Base-by-base conservation (phyloP, 1,140 invertebrate genomes). In the Gonioctena quinquepunctata region DNA sequence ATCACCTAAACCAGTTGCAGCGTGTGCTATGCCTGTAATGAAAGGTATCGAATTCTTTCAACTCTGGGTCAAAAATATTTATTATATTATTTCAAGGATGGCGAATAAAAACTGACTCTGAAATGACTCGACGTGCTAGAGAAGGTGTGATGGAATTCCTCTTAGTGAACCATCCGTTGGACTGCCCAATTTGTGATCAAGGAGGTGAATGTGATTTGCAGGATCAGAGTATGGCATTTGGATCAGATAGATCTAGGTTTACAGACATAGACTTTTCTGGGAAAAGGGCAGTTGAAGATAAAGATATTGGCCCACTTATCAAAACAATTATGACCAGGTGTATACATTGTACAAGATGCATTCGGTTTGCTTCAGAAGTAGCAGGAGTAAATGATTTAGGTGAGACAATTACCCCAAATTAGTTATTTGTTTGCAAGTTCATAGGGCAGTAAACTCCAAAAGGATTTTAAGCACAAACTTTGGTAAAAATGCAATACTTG, bases 281-380 rank as follows among this genome's bases (percentile, higher is more conserved):
- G 27, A 99, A 99, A 86, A 88, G 97, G 77, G 97, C 98, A 78
- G 97, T 99, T 1, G 98, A 99, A 86, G 98, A 99, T 83, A 99
- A 99, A 85, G 95, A 99, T 86, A 92, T 99, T 76, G 98, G 98
- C 2, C 98, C 98, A 13, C 84, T 99, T 27, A 92, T 99, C 1
- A 99, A 99, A 84, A 99, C 98, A 1, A 93, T 98, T n/a, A 99
- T 99, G 98, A 99, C 97, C 0, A 89, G 98, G 62, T 99, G 98
- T 84, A 99, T 99, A 82, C 98, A 99, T 82, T 99, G 98, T 83
- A 99, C 98, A 0, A 88, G 98, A 18, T 99, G 98, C 83, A 96
- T 99, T 76, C 89, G 98, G 69, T 97, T 97, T 85, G 95, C 94
- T 2, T 98, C 95, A 49, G 97, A 99, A 89, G 90, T 99, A 26